phyloP scores from a whole-genome alignment of 1,140 invertebrate species.

The Drosophila bipectinata region DNA sequence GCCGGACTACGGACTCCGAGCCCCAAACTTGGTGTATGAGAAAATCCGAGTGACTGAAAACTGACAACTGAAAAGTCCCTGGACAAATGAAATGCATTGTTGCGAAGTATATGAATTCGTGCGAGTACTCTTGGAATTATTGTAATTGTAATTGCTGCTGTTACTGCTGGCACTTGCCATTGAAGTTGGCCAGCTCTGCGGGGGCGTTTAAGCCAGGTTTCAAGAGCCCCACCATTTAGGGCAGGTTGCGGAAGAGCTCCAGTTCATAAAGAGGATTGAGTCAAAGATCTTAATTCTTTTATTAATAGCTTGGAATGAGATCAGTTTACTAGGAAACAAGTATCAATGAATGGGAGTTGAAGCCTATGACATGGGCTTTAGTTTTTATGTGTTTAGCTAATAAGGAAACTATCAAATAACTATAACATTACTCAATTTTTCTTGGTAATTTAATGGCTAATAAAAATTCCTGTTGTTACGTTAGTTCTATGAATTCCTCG shows the following conservation, averaged over 20 bases:
- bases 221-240: slow-evolving; percentile 44
- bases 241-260: slow-evolving; percentile 40
- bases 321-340: background rate
- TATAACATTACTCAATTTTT: background rate
- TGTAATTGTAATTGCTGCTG: slow-evolving; percentile 46
- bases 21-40: slow-evolving; percentile 38
- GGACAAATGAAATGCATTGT: slow-evolving; percentile 72
- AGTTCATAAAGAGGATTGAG: slow-evolving; percentile 31
- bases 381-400: background rate
- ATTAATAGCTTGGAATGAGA: slow-evolving; percentile 15
- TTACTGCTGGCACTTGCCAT: slow-evolving; percentile 37
- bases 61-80: slow-evolving; percentile 50
- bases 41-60: slow-evolving; percentile 37
- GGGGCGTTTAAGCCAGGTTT: slow-evolving; percentile 36
- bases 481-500: slow-evolving; percentile 32
- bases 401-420: background rate
- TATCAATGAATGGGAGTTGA: background rate
- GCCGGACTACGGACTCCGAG: slow-evolving; percentile 1
- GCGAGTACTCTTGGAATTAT: slow-evolving; percentile 56
- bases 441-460: background rate
- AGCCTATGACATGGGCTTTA: background rate
- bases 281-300: slow-evolving; percentile 16
- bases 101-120: slow-evolving; percentile 30
- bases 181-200: slow-evolving; percentile 41
- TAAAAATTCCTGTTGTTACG: slow-evolving; percentile 52